Base-by-base conservation (phyloP, 2,888 invertebrate species). In the Orchesella flavescens region DNA sequence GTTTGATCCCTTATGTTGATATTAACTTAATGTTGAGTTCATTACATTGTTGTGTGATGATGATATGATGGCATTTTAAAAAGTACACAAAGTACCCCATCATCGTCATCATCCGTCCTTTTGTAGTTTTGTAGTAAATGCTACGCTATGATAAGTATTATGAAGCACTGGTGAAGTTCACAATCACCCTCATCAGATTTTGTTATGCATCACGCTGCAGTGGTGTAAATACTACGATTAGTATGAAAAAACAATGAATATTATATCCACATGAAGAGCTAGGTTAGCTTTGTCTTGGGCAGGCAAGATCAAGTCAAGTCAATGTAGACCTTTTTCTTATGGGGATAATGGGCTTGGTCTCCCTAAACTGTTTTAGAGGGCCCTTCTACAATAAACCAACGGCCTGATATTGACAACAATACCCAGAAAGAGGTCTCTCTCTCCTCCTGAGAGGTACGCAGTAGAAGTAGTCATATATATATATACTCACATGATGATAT, bases 301-400 rank as follows among this genome's bases (percentile, higher is more conserved):
- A 21, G 24, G 24, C 1, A 4, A 63, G 3, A 21, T 2, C 19
- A 57, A n/a, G 3, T 53, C 1, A n/a, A 3, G 53, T 10, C 2
- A 17, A 19, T 17, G 55, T 15, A 71, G 19, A 17, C 49, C 23
- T 24, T 63, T 59, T 24, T 72, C 55, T 72, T 59, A 72, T 53
- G 34, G 53, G 43, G 66, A 68, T 73, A 81, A 81, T 73, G 74
- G 81, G 81, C 68, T 81, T 81, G 81, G 81, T 74, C 81, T 81
- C 68, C 68, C 74, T 81, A 61, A 74, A 74, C 81, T 68, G 46
- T 68, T 73, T 81, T 61, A 81, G 72, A 81, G 43, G 19, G 57
- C 43, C 65, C 46, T 77, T 72, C 61, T 61, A 34, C 44, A 69
- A 69, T 77, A 57, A 76, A 77, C 66, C 7, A 34, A 63, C 13